Base-by-base conservation (phyloP, 2,888 invertebrate genomes). In the Mesorhabditis belari region DNA sequence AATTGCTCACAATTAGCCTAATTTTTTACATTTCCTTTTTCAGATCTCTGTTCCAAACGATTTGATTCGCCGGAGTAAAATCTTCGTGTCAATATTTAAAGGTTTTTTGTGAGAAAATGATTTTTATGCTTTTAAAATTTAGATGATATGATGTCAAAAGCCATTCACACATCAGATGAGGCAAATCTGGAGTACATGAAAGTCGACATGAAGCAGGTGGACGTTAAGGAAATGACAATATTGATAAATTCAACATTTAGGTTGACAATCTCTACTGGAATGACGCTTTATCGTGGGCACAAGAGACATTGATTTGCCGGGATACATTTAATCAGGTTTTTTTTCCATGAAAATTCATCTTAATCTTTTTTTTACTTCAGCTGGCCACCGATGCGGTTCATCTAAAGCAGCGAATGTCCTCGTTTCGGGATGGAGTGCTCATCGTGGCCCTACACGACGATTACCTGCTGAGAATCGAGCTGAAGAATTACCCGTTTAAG, bases 231-330 rank as follows among this genome's bases (percentile, higher is more conserved):
- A n/a, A n/a, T n/a, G n/a, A n/a, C n/a, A n/a, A n/a, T n/a, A n/a
- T n/a, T n/a, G n/a, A n/a, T n/a, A n/a, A n/a, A n/a, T n/a, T n/a
- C n/a, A n/a, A 19, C 5, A 49, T 57, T 49, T 17, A 57, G 57
- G 27, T 50, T 21, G 35, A 57, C 19, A 27, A 4, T 3, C 49
- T 79, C 4, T 71, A 66, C 54, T 80, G 79, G 79, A 64, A 69
- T 52, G 64, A 74, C 25, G 71, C 79, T 2, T 54, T 79, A 53
- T 69, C 70, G 52, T 75, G 79, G 77, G 79, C 79, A 0, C 77
- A 77, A 49, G 72, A 80, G 52, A 71, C 77, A 1, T 62, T 79
- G 21, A 64, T 79, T 26, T 65, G 67, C 50, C 61, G 71, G n/a
- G 78, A 80, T 49, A 74, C 73, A 17, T 79, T 74, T 59, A 61